A percentile compares a stretch with the other conserved stretches of the same genome.
Evolutionary conservation across 53 echinoderm and acorn worm species (phyloP).

Genomic region (Hippasteria phrygiana): DNA sequence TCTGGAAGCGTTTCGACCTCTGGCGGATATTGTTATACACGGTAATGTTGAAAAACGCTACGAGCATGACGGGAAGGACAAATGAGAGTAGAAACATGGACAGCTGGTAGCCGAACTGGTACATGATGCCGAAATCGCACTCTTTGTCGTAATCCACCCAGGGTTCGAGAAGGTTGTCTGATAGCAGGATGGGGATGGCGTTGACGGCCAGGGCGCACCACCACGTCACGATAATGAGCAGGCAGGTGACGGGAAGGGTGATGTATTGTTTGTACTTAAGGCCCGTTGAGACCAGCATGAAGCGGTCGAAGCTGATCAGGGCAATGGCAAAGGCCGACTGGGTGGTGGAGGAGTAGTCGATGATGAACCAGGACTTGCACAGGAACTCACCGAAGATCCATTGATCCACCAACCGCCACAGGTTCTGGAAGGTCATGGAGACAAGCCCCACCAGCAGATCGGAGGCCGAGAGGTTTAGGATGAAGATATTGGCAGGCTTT

Average conservation of each 20-base stretch:
- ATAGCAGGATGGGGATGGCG: constrained; percentile 48
- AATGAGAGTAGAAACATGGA: constrained; percentile 40
- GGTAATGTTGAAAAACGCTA: constrained; percentile 55
- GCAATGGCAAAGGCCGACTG: constrained; percentile 71
- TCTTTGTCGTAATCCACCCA: constrained; percentile 48
- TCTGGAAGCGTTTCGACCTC: constrained; percentile 46
- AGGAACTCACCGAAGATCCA: constrained; percentile 72
- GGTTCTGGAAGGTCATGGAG: constrained; percentile 62
- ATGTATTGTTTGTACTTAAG: constrained; percentile 67
- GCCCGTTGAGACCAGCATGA: constrained; percentile 66
- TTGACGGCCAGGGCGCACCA: constrained; percentile 21
- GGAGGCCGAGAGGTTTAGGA: constrained; percentile 57
- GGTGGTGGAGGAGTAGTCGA: constrained; percentile 59
- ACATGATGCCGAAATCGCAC: constrained; percentile 60
- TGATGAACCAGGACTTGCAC: constrained; percentile 54
- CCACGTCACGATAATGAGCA: constrained; percentile 52
- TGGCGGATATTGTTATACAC: constrained; percentile 66
- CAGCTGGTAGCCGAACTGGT: constrained; percentile 48
- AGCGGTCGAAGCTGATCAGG: constrained; percentile 65
- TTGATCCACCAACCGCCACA: constrained; percentile 19
- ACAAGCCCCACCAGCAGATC: constrained; percentile 67
- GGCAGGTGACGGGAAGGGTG: constrained; percentile 35
- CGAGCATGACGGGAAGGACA: constrained; percentile 40
- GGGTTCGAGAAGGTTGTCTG: constrained; percentile 16
- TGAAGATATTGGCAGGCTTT: constrained; percentile 62